Evolutionary conservation across 1,140 invertebrate species (phyloP), one percentile per base, ranked within the genome.

Genomic region (Temnothorax curvispinosus): DNA sequence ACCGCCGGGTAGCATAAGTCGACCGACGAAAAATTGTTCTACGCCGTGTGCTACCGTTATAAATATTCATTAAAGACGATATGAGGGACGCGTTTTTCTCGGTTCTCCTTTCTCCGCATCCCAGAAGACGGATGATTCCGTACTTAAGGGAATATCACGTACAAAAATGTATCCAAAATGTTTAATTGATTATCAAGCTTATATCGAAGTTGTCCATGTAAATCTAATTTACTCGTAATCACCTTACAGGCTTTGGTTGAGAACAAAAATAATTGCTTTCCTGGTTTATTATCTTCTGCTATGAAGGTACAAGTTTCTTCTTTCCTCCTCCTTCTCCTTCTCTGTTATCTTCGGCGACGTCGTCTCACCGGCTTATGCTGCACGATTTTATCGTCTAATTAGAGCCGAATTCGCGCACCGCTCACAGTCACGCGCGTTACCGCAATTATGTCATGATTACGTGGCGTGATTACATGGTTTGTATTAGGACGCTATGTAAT

Each of bases 41-140:
- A 13, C 32, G 44, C 27, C 62, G 38, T 15, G 56, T 67, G 44
- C 41, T 21, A 41, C 18, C 41, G 69, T 72, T 72, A 69, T 81
- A 89, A 89, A 88, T 88, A 88, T 89, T 81, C 77, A 86, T 86
- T 86, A 81, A 27, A 27, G 32, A 18, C 32, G 52, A 15, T 27
- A n/a, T 32, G 15, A n/a, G 18, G 32, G n/a, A 90, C 52, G 32
- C 38, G 8, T 52, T 60, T 18, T 5, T 32, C 21, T 27, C 35
- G 13, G 5, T 58, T 13, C 41, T 27, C 18, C 54, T 15, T 58
- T 13, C 41, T 27, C 27, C 54, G 52, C 47, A 47, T 72, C 18
- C 18, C 27, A n/a, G 3, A 69, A 67, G 58, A 38, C n/a, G 41
- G 41, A 47, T 6, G 21, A 56, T 71, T n/a, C 50, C 9, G 1